Evolutionary conservation across 1,140 invertebrate genomes (phyloP), one percentile per base, ranked within the genome.

Genomic region (Neomicropteryx cornuta): DNA sequence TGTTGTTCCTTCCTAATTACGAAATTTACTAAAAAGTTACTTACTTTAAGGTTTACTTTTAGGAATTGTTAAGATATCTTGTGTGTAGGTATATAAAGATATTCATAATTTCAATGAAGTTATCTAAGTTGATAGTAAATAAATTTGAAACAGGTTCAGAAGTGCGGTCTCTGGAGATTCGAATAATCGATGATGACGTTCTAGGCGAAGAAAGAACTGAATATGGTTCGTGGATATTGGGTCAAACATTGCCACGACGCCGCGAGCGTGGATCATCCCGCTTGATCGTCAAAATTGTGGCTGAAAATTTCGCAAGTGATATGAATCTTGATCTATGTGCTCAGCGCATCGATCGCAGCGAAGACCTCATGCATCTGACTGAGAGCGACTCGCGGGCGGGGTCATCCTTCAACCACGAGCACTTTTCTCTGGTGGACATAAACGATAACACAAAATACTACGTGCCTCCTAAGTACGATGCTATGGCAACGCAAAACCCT

Each of bases 51-150:
- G n/a, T n/a, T n/a, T n/a, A n/a, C n/a, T n/a, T n/a, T n/a, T n/a
- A n/a, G n/a, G n/a, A n/a, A n/a, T n/a, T n/a, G n/a, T n/a, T n/a
- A n/a, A n/a, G n/a, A n/a, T n/a, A n/a, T n/a, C n/a, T n/a, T n/a
- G n/a, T n/a, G n/a, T n/a, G n/a, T n/a, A n/a, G n/a, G n/a, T n/a
- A n/a, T n/a, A 32, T 14, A 8, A 6, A 32, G 14, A 13, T 32
- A 8, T 32, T 33, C 30, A 44, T 42, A 50, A 40, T 50, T 43
- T 39, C 11, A 37, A 57, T 52, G 34, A 67, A 65, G 63, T 57
- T 55, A 51, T 46, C 50, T 38, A 65, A 62, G 52, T 49, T 67
- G 53, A 49, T 58, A 46, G 50, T 67, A 47, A 52, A 60, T 37
- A 65, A 54, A 57, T 55, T 54, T 47, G 62, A 60, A 44, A 43